phyloP scores from a whole-genome alignment of 2,888 invertebrate genomes.

The Limnephilus lunatus region DNA sequence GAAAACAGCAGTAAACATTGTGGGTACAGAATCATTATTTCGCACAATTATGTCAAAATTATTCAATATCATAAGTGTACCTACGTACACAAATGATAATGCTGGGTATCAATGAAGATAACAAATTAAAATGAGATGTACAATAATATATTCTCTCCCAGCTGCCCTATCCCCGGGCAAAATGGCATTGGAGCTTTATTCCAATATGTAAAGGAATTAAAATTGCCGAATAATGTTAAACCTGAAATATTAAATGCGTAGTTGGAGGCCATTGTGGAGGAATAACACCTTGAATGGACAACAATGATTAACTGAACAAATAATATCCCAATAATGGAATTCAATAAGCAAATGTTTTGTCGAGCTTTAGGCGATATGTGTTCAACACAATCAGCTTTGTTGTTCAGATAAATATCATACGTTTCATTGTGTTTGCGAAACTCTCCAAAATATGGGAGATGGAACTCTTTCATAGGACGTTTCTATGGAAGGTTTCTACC shows the following conservation, averaged over 20 bases:
- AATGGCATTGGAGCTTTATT: constrained; percentile 5
- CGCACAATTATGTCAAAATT: neutral
- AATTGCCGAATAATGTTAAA: constrained; percentile 44
- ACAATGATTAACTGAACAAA: constrained; percentile 56
- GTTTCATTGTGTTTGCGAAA: constrained; percentile 50
- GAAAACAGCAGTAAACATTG: neutral
- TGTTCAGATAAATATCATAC: constrained; percentile 50
- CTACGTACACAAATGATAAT: neutral
- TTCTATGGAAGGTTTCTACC: constrained; percentile 30
- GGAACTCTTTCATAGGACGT: constrained; percentile 40
- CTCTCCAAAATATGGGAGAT: constrained; percentile 37
- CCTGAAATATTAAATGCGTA: constrained; percentile 40
- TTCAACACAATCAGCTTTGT: constrained; percentile 18
- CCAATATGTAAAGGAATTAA: constrained; percentile 14
- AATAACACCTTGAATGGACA: constrained; percentile 51
- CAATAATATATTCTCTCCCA: constrained; percentile 10
- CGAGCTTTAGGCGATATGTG: constrained; percentile 32
- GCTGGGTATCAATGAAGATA: neutral
- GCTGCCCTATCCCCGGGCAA: constrained; percentile 29
- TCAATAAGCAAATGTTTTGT: constrained; percentile 51
- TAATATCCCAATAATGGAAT: constrained; percentile 49
- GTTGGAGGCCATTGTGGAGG: constrained; percentile 1
- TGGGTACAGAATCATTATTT: neutral
- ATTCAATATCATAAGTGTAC: neutral
- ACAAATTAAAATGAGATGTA: neutral